A percentile compares a stretch with the other conserved stretches of the same genome.
Conservation (phyloP, 2,888 invertebrate genomes). For the Hyles lineata region DNA sequence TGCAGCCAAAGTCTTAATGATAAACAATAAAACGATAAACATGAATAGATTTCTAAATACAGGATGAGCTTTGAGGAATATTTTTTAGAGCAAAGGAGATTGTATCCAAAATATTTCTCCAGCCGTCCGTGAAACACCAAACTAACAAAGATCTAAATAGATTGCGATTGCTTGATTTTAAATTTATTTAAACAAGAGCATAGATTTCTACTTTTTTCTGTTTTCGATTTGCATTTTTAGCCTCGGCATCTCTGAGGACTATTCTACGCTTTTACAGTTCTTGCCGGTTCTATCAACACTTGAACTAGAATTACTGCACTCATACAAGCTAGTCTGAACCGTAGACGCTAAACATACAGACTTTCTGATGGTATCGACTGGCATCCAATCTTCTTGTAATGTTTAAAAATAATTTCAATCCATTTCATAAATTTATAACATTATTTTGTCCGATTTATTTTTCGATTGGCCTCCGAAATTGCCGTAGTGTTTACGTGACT, state of each 20-base stretch:
- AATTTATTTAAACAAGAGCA: conserved; percentile 58
- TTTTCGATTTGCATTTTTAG: conserved; percentile 71
- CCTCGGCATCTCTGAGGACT: conserved; percentile 58
- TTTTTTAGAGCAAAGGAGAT: conserved; percentile 50
- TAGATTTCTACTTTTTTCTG: conserved; percentile 65
- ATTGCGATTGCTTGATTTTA: conserved; percentile 65
- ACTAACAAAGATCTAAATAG: conserved; percentile 73
- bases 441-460: conserved; percentile 45
- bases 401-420: conserved; percentile 68
- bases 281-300: conserved; percentile 64
- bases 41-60: conserved; percentile 52
- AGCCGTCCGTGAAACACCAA: conserved; percentile 65
- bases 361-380: conserved; percentile 54
- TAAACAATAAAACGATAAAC: conserved; percentile 50
- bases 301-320: conserved; percentile 72
- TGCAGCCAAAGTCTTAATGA: conserved; percentile 49
- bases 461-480: conserved; percentile 49
- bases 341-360: conserved; percentile 52
- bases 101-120: conserved; percentile 72
- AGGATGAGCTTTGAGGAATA: conserved; percentile 70
- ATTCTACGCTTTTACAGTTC: conserved; percentile 65
- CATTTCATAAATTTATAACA: conserved; percentile 48
- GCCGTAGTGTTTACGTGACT: conserved; percentile 43
- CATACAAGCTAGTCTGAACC: conserved; percentile 59
- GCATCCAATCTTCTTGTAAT: conserved; percentile 74